Base-by-base conservation (phyloP, 2,797 vertebrate species). In the Argyrosomus regius region DNA sequence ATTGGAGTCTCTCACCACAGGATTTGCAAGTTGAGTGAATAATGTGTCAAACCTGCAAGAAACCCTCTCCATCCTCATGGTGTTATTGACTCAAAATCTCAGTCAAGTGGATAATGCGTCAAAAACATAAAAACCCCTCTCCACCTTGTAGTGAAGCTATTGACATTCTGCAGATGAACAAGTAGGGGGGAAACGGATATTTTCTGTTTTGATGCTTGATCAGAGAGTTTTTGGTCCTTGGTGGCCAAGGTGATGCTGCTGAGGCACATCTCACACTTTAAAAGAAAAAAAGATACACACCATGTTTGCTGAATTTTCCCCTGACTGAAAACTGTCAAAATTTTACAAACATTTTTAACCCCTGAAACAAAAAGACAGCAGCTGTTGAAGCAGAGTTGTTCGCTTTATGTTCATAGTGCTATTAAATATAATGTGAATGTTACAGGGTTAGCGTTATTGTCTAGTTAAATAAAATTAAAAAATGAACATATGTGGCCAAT, bases 11-110 rank as follows among this genome's bases (percentile, higher is more conserved):
- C 90, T 88, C 90, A 72, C 90, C 74, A 61, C 86, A 87, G 86
- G 91, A 94, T 94, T 91, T 92, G 83, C 87, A 91, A 86, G 91
- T 90, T 85, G 89, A 91, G 89, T 90, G 93, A 93, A 93, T 91
- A 91, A 93, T 92, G 88, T 85, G 90, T 91, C 89, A 90, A 93
- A 87, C 76, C 81, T 78, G 78, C 81, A 86, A 83, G 74, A 85
- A 87, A 54, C 53, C 69, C 77, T 81, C 84, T 72, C 50, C 72
- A 80, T 90, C 83, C 86, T 87, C 78, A 35, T 71, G 59, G 72
- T 69, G 80, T 78, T 92, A 89, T 89, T 61, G 89, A 89, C 88
- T 91, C 84, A 58, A 80, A 89, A 90, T 86, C 73, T 83, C 89
- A 89, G 88, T 92, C 83, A 92, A 92, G 89, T 92, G 88, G 84